These are phyloP conservation scores for Glossosoma conforme DNA, from an alignment of 1,140 invertebrate genomes.

Conservation along the genomic window DNA sequence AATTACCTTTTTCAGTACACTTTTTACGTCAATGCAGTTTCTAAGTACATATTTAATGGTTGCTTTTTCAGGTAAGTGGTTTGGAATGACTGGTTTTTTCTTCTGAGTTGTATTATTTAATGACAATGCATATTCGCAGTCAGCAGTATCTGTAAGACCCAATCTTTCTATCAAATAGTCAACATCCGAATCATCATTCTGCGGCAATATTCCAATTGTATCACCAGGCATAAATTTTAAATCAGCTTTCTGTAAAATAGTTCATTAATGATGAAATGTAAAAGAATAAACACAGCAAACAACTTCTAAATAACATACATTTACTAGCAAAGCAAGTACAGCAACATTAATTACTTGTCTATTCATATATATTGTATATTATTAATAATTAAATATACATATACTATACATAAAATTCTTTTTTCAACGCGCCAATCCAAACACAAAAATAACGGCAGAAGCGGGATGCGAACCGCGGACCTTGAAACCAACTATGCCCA, in stretches of 20 bases:
- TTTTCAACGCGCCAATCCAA: too few species aligned
- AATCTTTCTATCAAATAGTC: conserved; percentile 13
- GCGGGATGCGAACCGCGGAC: too few species aligned
- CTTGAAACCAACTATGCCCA: too few species aligned
- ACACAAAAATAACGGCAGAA: too few species aligned
- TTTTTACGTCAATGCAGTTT: conserved; percentile 21
- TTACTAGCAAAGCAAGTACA: too few species aligned
- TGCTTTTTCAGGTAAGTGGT: conserved; percentile 14
- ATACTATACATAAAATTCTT: too few species aligned
- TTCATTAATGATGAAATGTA: too few species aligned
- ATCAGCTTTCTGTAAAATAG: conserved; percentile 14
- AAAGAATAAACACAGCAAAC: too few species aligned
- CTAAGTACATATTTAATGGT: conserved; percentile 20
- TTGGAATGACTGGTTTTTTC: conserved; percentile 13
- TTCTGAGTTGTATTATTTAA: conserved; percentile 8
- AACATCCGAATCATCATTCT: conserved; percentile 21
- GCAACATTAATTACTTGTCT: too few species aligned
- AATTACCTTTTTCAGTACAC: conserved; percentile 26
- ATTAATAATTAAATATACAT: too few species aligned
- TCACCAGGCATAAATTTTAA: conserved; percentile 23
- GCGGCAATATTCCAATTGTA: conserved; percentile 25
- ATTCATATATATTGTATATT: too few species aligned
- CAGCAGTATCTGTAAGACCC: neutral
- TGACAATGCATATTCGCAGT: conserved; percentile 6
- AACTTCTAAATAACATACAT: too few species aligned